A percentile compares a stretch with the other conserved stretches of the same genome.
Evolutionary conservation across 2,113 vertebrate species (phyloP).

Genomic region (Chloroceryle aenea): DNA sequence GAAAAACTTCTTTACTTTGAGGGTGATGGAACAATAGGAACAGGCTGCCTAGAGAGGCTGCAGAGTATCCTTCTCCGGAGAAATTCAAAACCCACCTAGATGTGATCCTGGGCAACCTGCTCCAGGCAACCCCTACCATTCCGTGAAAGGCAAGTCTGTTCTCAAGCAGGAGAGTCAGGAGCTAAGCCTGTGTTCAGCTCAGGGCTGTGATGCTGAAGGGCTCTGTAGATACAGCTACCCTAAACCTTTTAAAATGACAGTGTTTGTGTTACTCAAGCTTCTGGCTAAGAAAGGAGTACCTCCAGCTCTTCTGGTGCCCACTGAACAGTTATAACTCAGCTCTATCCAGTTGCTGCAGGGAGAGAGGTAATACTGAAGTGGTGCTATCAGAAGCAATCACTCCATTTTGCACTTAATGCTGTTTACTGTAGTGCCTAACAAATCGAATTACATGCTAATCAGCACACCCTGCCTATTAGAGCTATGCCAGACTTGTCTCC

Average conservation of each 20-base stretch:
- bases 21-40: too few relatives aligned
- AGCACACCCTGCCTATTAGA: not conserved
- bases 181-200: not conserved
- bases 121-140: not conserved
- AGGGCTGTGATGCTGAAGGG: not conserved
- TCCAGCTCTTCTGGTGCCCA: not conserved
- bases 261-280: not conserved
- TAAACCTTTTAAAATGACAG: not conserved
- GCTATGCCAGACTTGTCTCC: not conserved
- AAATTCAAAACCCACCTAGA: not conserved
- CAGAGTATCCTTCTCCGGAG: not conserved
- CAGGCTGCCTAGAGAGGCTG: too few relatives aligned
- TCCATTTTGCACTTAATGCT: not conserved
- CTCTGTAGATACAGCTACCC: not conserved
- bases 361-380: not conserved
- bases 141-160: not conserved
- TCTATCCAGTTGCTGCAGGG: not conserved
- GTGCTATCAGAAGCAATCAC: not conserved
- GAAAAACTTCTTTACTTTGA: too few relatives aligned
- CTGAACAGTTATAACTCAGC: not conserved
- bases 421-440: constrained; percentile 4
- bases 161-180: not conserved
- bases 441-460: not conserved
- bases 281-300: not conserved
- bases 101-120: not conserved